Evolutionary conservation across 2,113 vertebrate species (phyloP), one percentile per base, ranked within the genome.

Genomic region (Alces alces): DNA sequence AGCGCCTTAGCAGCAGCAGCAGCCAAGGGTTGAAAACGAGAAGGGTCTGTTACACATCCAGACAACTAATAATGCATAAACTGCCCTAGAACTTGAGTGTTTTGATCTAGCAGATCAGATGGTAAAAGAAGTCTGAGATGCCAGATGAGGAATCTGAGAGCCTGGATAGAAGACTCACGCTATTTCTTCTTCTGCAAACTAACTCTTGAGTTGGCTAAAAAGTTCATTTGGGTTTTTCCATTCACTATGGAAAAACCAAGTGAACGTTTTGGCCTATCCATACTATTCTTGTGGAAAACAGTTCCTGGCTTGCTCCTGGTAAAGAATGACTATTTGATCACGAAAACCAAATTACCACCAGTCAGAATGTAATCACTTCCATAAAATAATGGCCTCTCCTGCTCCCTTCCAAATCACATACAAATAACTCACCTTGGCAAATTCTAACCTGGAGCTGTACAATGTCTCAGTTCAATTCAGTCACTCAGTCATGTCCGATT

Each of bases 401-500:
- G 50, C 70, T 91, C 52, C 33, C 28, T 93, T 91, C 21, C 30
- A 70, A 70, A 61, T n/a, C 16, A 64, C 87, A 30, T 28, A 83
- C 73, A 47, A 47, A 80, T 88, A 43, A 14, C 23, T 88, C 11
- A 50, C 33, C 25, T 39, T 93, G 80, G 54, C n/a, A 86, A 47
- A 89, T 58, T 82, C 19, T 83, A 83, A 92, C 86, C 36, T 60
- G 39, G 73, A 89, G 55, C 33, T 30, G 86, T 39, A 30, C 19
- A 17, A 19, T 43, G 6, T 7, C 33, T 95, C 50, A 19, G 60
- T 25, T 70, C n/a, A 39, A 6, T 55, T 55, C 54, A 23, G n/a
- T 39, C 0, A 0, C n/a, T 70, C 10, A 70, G n/a, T 39, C 2
- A 2, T 39, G n/a, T 70, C n/a, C 2, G 0, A 39, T n/a, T 70